These are phyloP conservation scores for Lissonota sp. DNA, from an alignment of 2,888 invertebrate genomes.

Conservation along the genomic window DNA sequence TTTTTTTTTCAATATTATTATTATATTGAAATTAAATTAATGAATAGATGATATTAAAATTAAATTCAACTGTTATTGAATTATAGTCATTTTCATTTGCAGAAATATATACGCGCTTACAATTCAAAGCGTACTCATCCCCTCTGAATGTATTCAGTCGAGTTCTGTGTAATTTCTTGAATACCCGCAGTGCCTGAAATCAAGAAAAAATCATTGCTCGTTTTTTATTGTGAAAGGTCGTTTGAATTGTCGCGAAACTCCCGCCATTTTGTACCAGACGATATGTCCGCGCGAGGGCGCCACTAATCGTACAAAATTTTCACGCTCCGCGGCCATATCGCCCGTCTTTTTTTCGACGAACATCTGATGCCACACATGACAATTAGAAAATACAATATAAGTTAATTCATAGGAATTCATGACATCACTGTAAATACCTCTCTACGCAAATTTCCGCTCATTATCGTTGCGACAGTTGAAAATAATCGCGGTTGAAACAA, in stretches of 20 bases:
- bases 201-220: slow-evolving; percentile 22
- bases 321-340: neutral
- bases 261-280: slow-evolving; percentile 8
- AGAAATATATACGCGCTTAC: slow-evolving; percentile 72
- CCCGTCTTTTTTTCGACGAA: neutral
- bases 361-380: neutral
- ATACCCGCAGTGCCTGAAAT: slow-evolving; percentile 87
- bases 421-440: neutral
- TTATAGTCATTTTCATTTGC: neutral
- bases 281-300: slow-evolving; percentile 3
- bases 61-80: neutral
- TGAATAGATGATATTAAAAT: slow-evolving; percentile 29
- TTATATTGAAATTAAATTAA: slow-evolving; percentile 13
- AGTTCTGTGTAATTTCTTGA: slow-evolving; percentile 90
- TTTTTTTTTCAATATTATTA: too few relatives aligned
- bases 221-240: neutral
- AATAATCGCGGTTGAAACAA: too few relatives aligned
- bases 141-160: slow-evolving; percentile 88
- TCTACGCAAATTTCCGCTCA: neutral
- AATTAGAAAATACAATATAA: neutral
- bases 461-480: neutral
- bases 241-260: slow-evolving; percentile 22
- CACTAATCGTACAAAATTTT: slow-evolving; percentile 3
- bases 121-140: slow-evolving; percentile 86
- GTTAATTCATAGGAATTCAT: neutral